phyloP scores from a whole-genome alignment of 2,113 vertebrate genomes.

The Notothenia rossii region DNA sequence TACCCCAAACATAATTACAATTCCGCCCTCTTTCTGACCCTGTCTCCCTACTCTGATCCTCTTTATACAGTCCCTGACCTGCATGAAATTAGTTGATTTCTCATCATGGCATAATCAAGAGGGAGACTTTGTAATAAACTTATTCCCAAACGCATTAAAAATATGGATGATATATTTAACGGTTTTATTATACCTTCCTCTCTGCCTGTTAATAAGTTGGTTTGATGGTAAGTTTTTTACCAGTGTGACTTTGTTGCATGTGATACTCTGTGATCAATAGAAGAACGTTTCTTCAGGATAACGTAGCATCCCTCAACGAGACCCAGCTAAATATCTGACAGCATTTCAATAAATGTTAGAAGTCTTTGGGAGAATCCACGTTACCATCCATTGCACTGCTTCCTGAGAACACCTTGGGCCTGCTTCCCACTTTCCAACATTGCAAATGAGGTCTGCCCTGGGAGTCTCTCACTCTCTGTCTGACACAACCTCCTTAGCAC shows the following conservation, averaged over 20 bases:
- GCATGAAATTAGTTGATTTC: neutral
- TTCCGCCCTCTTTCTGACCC: neutral
- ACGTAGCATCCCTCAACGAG: neutral
- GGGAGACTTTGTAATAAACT: neutral
- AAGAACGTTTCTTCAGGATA: slow-evolving; percentile 11
- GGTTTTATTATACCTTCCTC: neutral
- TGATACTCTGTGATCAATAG: slow-evolving; percentile 6
- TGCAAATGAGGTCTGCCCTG: slow-evolving; percentile 57
- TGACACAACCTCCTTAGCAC: slow-evolving; percentile 41
- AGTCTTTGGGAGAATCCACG: slow-evolving; percentile 28
- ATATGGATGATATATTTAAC: neutral
- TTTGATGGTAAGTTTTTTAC: slow-evolving; percentile 14
- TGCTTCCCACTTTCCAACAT: slow-evolving; percentile 26
- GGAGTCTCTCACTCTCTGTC: slow-evolving; percentile 34
- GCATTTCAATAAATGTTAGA: slow-evolving; percentile 33
- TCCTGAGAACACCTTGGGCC: slow-evolving; percentile 48
- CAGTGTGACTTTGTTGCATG: neutral
- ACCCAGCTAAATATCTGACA: slow-evolving; percentile 20
- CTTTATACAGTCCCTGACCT: neutral
- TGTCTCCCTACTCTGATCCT: neutral
- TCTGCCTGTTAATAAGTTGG: slow-evolving; percentile 1
- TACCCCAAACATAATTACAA: neutral
- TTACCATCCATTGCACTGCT: slow-evolving; percentile 20
- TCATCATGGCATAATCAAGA: neutral
- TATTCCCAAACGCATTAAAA: neutral